These are phyloP conservation scores for Pollicipes pollicipes DNA, from an alignment of 1,140 invertebrate genomes.

Conservation along the genomic window DNA sequence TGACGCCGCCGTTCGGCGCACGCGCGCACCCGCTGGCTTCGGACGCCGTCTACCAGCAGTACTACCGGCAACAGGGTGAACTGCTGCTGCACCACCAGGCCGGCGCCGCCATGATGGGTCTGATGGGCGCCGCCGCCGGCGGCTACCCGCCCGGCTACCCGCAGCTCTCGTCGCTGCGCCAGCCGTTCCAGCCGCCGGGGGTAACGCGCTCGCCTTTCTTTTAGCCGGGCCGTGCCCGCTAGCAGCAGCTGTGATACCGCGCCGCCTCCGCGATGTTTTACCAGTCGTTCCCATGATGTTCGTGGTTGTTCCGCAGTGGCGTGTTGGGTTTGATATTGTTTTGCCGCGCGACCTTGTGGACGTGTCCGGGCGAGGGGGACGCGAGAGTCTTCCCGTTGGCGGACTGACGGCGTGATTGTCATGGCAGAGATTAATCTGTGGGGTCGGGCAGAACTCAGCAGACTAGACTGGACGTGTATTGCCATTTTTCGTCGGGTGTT, in stretches of 20 bases:
- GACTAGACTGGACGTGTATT: not conserved
- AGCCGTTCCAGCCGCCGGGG: slow-evolving; percentile 4
- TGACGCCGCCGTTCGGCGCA: not conserved
- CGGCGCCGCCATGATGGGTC: not conserved
- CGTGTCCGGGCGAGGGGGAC: not conserved
- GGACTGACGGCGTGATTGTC: no score
- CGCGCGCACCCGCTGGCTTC: not conserved
- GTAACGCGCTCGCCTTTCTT: not conserved
- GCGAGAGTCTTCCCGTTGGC: not conserved
- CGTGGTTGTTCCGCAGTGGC: not conserved
- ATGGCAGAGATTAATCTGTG: not conserved
- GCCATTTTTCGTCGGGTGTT: not conserved
- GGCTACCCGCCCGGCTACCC: slow-evolving; percentile 3
- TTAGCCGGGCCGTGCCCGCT: not conserved
- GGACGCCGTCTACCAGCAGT: not conserved
- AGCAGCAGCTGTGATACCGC: not conserved
- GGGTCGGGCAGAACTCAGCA: not conserved
- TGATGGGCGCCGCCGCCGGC: slow-evolving; percentile 4
- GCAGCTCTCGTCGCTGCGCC: not conserved
- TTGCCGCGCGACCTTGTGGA: not conserved
- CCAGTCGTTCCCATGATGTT: not conserved
- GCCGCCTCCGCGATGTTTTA: not conserved
- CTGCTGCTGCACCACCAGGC: slow-evolving; percentile 3
- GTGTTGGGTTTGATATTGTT: not conserved
- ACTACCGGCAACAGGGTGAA: not conserved